These are phyloP conservation scores for Sebastes umbrosus DNA, from an alignment of 2,797 vertebrate species.

Conservation along the genomic window DNA sequence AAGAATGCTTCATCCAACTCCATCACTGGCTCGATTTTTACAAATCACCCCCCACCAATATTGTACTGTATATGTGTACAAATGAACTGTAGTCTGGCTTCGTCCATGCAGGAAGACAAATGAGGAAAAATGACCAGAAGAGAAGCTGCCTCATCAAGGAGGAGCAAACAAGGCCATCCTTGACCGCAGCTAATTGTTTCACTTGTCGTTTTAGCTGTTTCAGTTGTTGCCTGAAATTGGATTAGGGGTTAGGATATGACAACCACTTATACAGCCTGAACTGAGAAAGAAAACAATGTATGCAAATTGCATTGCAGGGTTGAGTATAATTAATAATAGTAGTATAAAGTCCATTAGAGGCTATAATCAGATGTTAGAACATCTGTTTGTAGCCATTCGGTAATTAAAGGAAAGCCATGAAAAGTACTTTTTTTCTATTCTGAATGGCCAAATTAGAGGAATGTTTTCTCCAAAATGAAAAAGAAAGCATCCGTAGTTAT, in stretches of 20 bases:
- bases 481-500: too few species aligned
- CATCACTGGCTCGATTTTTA: not conserved
- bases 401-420: too few species aligned
- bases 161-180: not conserved
- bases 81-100: not conserved
- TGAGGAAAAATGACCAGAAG: not conserved
- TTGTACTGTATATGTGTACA: not conserved
- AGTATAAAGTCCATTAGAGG: not conserved
- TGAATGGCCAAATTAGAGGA: not conserved
- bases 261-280: not conserved
- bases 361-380: not conserved
- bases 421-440: not conserved
- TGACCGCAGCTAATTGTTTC: not conserved
- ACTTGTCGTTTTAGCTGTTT: not conserved
- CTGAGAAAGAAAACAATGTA: not conserved
- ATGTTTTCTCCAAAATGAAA: not conserved
- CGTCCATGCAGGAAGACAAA: not conserved
- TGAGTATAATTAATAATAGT: not conserved
- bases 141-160: not conserved
- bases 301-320: not conserved
- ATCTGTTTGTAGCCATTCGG: not conserved
- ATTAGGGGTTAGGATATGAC: not conserved
- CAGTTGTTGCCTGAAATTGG: not conserved
- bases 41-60: not conserved
- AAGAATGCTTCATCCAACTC: not conserved